Evolutionary conservation across 2,113 vertebrate species (phyloP), one percentile per base, ranked within the genome.

Genomic region (Acinonyx jubatus): DNA sequence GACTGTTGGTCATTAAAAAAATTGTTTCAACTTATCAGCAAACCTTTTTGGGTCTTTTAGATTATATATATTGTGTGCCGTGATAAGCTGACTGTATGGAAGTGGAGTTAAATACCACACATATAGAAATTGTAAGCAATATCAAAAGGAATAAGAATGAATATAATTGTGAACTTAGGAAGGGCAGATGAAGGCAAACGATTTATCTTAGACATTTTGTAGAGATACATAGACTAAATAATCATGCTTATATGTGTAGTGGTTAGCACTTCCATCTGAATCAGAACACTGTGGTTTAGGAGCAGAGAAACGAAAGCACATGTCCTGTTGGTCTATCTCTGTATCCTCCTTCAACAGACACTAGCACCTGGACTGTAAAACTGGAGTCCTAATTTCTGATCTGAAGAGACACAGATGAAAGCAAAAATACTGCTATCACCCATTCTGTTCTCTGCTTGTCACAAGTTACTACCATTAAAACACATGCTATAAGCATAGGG

Each of bases 401-500:
- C 69, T 81, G 48, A 94, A 86, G 14, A 84, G 5, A 90, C 23
- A 38, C 6, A 45, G 14, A 86, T 81, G 48, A 88, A 90, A 94
- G 61, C 27, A 84, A 87, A 85, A 71, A n/a, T 65, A 13, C 19
- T 65, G 2, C 16, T 52, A 27, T 45, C 36, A 91, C 16, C 12
- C 10, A 65, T 48, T 14, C 66, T 88, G 0, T 41, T 78, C 16
- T 74, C 21, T 89, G 31, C 50, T 86, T 91, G 68, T 82, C 38
- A 48, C 27, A 85, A 94, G 23, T 89, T 96, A 41, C 14, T 92
- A 21, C 69, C 63, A 55, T 88, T 89, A 71, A 94, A 92, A 84
- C 11, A 36, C 10, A 23, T 41, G 7, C 2, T 36, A 81, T 96
- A 95, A 89, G 33, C 19, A 18, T 50, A 21, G 15, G 16, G 33